Percentiles rank a stretch among this genome's conserved stretches.
Conservation (phyloP, 2,888 invertebrate genomes). For the Aleiodes leptofemur region DNA sequence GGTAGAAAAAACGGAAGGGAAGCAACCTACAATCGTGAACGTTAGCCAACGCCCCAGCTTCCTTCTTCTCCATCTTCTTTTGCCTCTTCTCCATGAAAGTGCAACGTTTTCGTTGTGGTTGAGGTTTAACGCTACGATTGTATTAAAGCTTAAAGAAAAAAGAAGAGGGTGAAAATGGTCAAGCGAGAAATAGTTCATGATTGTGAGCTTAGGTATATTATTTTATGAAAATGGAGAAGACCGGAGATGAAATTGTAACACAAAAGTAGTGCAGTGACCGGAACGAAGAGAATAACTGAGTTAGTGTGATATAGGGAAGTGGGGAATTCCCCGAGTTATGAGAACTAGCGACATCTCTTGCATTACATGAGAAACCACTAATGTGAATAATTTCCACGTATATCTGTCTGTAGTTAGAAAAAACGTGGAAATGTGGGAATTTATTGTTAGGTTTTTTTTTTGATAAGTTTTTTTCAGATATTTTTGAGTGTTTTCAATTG, state of each 20-base stretch:
- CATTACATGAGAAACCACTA: no score
- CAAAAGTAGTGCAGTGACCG: conserved; percentile 54
- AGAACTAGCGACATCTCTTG: no score
- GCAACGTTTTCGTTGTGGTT: no score
- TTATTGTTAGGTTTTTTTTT: no score
- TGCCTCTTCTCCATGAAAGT: no score
- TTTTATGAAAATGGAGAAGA: conserved; percentile 45
- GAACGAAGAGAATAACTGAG: conserved; percentile 50
- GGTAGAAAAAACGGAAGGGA: conserved; percentile 13
- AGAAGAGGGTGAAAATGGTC: not conserved
- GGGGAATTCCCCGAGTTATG: no score
- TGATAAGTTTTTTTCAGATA: no score
- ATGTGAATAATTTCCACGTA: not conserved
- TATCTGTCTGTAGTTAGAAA: not conserved
- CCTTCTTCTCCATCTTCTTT: no score
- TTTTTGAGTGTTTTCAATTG: no score
- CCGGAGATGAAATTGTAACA: conserved; percentile 51
- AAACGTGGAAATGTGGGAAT: no score
- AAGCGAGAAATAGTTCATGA: not conserved
- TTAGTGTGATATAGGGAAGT: conserved; percentile 41
- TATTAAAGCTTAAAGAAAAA: no score
- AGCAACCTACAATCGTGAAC: not conserved
- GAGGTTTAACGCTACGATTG: no score
- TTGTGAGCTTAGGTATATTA: conserved; percentile 4
- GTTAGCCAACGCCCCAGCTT: conserved; percentile 1